Percentiles rank a stretch among this genome's conserved stretches.
Conservation (phyloP, 2,797 vertebrate genomes). For the Rhincodon typus region DNA sequence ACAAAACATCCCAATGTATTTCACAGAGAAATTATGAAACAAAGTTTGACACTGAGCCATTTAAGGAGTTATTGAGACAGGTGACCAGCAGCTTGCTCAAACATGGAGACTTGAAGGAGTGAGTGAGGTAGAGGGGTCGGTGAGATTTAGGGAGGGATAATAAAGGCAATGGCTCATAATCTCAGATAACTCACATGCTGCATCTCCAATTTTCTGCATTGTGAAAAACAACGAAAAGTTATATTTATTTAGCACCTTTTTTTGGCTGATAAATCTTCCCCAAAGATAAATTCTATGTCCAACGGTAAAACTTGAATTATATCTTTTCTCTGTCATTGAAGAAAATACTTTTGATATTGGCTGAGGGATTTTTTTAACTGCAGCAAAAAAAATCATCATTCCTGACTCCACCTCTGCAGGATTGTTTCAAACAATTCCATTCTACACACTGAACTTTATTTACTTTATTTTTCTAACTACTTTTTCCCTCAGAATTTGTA, state of each 20-base stretch:
- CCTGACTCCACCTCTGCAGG: neutral
- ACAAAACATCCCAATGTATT: neutral
- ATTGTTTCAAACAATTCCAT: neutral
- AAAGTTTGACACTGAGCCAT: neutral
- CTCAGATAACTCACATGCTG: neutral
- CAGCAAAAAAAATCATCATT: neutral
- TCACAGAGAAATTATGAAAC: neutral
- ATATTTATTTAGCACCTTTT: too few species aligned
- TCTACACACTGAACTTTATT: too few species aligned
- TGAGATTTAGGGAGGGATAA: neutral
- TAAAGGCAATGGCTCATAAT: neutral
- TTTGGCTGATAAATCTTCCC: too few species aligned
- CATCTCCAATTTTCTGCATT: neutral
- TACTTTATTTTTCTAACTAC: too few species aligned
- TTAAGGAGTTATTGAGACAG: neutral
- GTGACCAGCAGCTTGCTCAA: neutral
- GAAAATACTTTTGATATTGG: too few species aligned
- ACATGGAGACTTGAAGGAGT: neutral
- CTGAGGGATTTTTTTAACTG: neutral
- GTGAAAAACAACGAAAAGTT: neutral
- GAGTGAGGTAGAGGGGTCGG: neutral
- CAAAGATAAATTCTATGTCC: neutral
- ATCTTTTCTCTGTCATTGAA: too few species aligned
- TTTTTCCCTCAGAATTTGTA: too few species aligned
- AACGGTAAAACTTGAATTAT: too few species aligned